These are phyloP conservation scores for Nettapus auritus DNA, from an alignment of 2,113 vertebrate species.

Conservation along the genomic window DNA sequence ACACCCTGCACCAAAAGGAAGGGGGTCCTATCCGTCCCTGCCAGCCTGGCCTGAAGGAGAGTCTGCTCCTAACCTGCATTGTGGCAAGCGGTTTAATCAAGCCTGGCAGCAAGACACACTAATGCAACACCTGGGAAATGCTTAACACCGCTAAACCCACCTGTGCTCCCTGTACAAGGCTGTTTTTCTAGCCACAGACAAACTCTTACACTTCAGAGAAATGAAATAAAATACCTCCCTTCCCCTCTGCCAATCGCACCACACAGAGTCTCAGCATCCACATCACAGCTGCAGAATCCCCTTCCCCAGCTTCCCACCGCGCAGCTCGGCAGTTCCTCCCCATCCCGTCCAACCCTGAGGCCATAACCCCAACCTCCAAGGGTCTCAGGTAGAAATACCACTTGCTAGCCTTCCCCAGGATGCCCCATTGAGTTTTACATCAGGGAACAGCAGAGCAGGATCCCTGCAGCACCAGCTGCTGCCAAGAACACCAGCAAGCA, in stretches of 20 bases:
- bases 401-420: background rate
- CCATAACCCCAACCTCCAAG: background rate
- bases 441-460: accelerated
- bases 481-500: background rate
- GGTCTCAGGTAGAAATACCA: background rate
- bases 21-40: background rate
- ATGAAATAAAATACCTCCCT: background rate
- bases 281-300: background rate
- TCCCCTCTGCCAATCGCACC: accelerated
- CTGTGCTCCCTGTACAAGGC: background rate
- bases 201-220: background rate
- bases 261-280: background rate
- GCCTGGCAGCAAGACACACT: background rate
- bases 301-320: background rate
- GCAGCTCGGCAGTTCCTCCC: background rate
- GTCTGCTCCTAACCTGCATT: background rate
- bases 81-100: background rate
- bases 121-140: background rate
- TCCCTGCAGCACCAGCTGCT: background rate
- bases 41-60: background rate
- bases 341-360: background rate
- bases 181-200: background rate
- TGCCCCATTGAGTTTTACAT: accelerated
- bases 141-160: background rate
- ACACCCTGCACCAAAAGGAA: background rate